Base-by-base conservation (phyloP, 2,888 invertebrate species). In the Orchestes rusci region DNA sequence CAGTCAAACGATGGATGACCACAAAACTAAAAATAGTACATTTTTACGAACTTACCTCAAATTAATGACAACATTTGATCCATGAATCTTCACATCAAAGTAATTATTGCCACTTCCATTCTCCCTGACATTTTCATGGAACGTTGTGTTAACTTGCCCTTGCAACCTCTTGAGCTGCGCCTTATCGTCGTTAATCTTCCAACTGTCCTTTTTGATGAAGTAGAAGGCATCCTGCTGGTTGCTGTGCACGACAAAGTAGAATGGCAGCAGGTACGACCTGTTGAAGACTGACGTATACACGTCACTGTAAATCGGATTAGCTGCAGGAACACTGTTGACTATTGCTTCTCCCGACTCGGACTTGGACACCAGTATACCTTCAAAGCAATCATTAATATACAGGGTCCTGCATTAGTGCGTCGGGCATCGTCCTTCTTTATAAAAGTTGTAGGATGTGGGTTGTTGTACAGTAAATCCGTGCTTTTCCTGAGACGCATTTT, bases 271-370 rank as follows among this genome's bases (percentile, higher is more conserved):
- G 65, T 84, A 84, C 1, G 90, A 89, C 55, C 90, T 80, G 68
- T 92, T 92, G 67, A 93, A 90, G 3, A 93, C 91, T 1, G 90
- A 88, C 2, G 91, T 92, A 64, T 92, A 90, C 2, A 93, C 92
- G 66, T 93, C 92, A 20, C 86, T 76, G 67, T 91, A 89, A 54
- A 93, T 92, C 19, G 89, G 82, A 64, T 92, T 91, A 1, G 92
- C 90, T 1, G 88, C 85, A 1, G 90, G 89, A 8, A 90, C 90
- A 56, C 90, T 85, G 4, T 84, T 84, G 1, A 90, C 83, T 16
- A 89, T 82, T 20, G 90, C 87, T 58, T 84, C 80, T 5, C 85
- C 85, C 34, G 86, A 81, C 2, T 76, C 72, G 33, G 84, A 84
- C 39, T 88, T 75, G 0, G 91, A 89, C 1, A 93, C 82, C 2